Evolutionary conservation across 2,113 vertebrate genomes (phyloP).

Genomic region (Zosterops japonicus): DNA sequence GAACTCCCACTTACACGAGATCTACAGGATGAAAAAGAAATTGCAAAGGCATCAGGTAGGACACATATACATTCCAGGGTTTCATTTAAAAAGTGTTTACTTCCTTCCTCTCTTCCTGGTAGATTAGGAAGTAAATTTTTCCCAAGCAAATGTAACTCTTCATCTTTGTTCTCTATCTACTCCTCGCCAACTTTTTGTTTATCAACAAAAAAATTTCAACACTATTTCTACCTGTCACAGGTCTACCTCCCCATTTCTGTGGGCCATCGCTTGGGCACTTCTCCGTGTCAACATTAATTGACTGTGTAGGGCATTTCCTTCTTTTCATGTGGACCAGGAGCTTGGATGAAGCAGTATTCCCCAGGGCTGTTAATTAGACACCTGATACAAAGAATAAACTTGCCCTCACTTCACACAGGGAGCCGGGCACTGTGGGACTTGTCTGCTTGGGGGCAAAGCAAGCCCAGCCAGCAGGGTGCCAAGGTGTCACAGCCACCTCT

Average conservation of each 20-base stretch:
- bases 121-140: background rate
- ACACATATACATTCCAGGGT: background rate
- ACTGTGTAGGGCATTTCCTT: background rate
- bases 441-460: background rate
- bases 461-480: background rate
- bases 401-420: background rate
- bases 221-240: background rate
- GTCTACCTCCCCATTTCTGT: background rate
- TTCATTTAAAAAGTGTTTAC: background rate
- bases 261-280: background rate
- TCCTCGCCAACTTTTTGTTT: background rate
- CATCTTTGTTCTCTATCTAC: background rate
- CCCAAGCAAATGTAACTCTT: background rate
- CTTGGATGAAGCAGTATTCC: background rate
- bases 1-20: background rate
- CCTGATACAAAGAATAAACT: background rate
- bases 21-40: background rate
- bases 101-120: background rate
- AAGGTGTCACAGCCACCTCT: rapidly evolving
- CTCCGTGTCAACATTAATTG: background rate
- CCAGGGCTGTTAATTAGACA: background rate
- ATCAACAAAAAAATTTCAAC: background rate
- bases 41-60: background rate
- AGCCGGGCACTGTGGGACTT: background rate
- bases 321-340: background rate